Evolutionary conservation across 2,113 vertebrate genomes (phyloP).

Genomic region (Odocoileus hemionus): DNA sequence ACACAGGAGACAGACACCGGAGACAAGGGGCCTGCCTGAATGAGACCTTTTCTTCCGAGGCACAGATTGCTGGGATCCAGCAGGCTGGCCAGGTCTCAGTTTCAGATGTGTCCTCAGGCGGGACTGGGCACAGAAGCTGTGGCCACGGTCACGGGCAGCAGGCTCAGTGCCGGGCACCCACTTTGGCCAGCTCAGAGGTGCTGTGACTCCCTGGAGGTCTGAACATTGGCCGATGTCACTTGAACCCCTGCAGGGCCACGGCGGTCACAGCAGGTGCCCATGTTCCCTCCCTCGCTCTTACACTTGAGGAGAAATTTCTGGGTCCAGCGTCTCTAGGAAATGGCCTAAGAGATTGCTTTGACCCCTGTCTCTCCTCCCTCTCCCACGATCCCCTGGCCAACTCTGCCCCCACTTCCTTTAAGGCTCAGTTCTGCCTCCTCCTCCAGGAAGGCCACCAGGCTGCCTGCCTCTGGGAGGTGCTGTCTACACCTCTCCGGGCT

Average conservation of each 20-base stretch:
- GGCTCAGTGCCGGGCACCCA: fast-evolving
- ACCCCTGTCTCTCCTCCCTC: no score
- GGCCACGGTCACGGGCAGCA: background rate
- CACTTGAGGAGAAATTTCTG: background rate
- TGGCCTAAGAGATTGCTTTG: background rate
- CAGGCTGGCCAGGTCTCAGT: background rate
- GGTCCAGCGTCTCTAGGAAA: background rate
- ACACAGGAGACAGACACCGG: background rate
- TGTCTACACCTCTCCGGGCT: no score
- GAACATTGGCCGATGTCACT: background rate
- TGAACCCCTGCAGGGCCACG: background rate
- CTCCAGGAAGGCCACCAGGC: background rate
- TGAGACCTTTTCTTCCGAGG: background rate
- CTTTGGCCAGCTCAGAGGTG: background rate
- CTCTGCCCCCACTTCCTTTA: background rate
- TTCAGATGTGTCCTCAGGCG: background rate
- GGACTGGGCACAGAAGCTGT: background rate
- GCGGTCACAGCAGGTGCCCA: background rate
- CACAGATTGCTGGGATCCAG: no score
- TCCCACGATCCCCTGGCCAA: background rate
- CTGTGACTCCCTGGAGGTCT: background rate
- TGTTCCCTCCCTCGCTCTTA: background rate
- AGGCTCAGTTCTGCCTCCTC: background rate
- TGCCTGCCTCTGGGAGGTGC: background rate
- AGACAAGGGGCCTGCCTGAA: background rate